Evolutionary conservation across 2,888 invertebrate species (phyloP).

Genomic region (Heterodera filipjevi): DNA sequence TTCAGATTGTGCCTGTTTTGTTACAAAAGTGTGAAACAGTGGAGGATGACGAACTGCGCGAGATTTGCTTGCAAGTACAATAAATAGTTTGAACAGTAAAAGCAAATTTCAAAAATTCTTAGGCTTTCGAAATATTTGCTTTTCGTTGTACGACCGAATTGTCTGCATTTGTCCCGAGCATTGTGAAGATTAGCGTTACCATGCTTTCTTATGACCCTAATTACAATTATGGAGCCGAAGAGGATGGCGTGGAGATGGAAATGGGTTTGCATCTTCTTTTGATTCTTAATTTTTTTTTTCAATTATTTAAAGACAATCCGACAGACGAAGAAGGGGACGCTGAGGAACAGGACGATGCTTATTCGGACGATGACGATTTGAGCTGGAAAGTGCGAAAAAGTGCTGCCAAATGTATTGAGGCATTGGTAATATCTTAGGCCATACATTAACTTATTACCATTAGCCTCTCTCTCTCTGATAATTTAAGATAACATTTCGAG

Average conservation of each 20-base stretch:
- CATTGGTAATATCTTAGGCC: too few relatives aligned
- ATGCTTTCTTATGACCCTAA: constrained; percentile 93
- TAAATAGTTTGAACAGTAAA: not conserved
- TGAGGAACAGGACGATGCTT: constrained; percentile 82
- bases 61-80: constrained; percentile 78
- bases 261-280: constrained; percentile 22
- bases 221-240: constrained; percentile 85
- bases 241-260: constrained; percentile 50
- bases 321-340: constrained; percentile 71
- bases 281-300: too few relatives aligned
- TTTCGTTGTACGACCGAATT: constrained; percentile 95
- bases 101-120: constrained; percentile 11
- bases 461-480: not conserved
- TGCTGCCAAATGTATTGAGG: constrained; percentile 95
- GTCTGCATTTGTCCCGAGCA: constrained; percentile 68
- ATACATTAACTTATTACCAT: constrained; percentile 17
- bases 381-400: constrained; percentile 88
- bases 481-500: constrained; percentile 78
- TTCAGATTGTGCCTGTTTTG: constrained; percentile 39
- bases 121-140: constrained; percentile 92
- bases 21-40: constrained; percentile 33
- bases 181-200: constrained; percentile 80
- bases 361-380: constrained; percentile 99
- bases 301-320: not conserved
- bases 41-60: constrained; percentile 91